A percentile compares a stretch with the other conserved stretches of the same genome.
Conservation (phyloP, 2,797 vertebrate genomes). For the Sarcophilus harrisii region DNA sequence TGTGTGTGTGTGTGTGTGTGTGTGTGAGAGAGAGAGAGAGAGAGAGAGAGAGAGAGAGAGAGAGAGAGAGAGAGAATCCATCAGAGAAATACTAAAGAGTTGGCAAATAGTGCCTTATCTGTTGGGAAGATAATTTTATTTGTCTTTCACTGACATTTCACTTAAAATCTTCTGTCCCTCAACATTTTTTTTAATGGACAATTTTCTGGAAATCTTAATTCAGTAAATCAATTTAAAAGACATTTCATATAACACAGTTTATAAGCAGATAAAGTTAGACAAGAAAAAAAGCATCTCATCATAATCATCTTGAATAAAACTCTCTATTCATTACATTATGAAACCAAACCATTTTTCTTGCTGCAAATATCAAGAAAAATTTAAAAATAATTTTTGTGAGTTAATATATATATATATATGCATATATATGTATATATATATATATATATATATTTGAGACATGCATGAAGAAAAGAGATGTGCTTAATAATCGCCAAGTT, state of each 20-base stretch:
- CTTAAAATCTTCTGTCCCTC: neutral
- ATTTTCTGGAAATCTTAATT: constrained; percentile 45
- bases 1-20: neutral
- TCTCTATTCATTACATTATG: constrained; percentile 15
- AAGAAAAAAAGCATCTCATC: constrained; percentile 55
- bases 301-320: constrained; percentile 53
- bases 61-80: neutral
- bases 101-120: constrained; percentile 34
- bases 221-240: neutral
- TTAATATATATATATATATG: neutral
- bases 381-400: constrained; percentile 75
- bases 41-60: too few species aligned
- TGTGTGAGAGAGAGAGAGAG: too few species aligned
- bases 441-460: neutral
- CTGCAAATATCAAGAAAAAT: constrained; percentile 70
- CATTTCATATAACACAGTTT: constrained; percentile 40
- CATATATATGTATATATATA: too few species aligned
- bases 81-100: constrained; percentile 32
- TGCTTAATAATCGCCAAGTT: constrained; percentile 61
- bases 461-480: constrained; percentile 61
- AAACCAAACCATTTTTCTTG: constrained; percentile 74
- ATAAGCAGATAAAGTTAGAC: constrained; percentile 25
- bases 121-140: neutral
- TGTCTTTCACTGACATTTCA: neutral
- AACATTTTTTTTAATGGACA: neutral